phyloP scores from a whole-genome alignment of 1,140 invertebrate genomes.

The Apis cerana region DNA sequence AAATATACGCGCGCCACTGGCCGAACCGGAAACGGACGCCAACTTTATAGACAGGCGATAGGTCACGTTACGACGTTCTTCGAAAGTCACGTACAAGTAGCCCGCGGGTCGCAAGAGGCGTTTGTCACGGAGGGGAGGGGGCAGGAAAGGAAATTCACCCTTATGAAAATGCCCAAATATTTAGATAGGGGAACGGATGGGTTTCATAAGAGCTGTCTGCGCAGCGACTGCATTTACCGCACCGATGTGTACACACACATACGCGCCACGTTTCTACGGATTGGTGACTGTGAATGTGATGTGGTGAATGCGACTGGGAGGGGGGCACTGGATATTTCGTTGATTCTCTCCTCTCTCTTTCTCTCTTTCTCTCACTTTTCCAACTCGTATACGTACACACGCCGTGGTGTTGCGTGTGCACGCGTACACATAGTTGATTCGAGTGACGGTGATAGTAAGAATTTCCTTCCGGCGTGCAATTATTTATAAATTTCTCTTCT shows the following conservation, averaged over 20 bases:
- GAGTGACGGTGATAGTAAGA: slow-evolving; percentile 10
- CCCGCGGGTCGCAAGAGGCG: slow-evolving; percentile 23
- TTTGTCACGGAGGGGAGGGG: slow-evolving; percentile 23
- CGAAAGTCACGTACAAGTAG: slow-evolving; percentile 47
- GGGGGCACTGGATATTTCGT: slow-evolving; percentile 21
- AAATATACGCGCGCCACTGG: slow-evolving; percentile 41
- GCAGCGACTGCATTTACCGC: slow-evolving; percentile 36
- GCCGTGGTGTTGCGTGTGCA: not conserved
- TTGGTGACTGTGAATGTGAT: slow-evolving; percentile 21
- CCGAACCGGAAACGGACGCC: not conserved
- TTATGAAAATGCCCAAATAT: slow-evolving; percentile 64
- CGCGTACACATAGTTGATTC: not conserved
- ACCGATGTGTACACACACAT: slow-evolving; percentile 26
- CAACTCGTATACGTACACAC: slow-evolving; percentile 6
- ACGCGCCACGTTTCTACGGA: too few species aligned
- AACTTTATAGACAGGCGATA: slow-evolving; percentile 57
- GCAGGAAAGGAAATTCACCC: not conserved
- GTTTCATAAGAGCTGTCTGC: slow-evolving; percentile 50
- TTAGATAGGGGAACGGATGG: slow-evolving; percentile 47
- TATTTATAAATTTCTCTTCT: slow-evolving; percentile 23
- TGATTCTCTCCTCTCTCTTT: not conserved
- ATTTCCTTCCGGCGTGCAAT: slow-evolving; percentile 22
- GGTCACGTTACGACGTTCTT: not conserved
- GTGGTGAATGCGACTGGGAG: not conserved
- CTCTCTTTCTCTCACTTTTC: too few species aligned